Base-by-base conservation (phyloP, 1,140 invertebrate species). In the Ceratina japonica region DNA sequence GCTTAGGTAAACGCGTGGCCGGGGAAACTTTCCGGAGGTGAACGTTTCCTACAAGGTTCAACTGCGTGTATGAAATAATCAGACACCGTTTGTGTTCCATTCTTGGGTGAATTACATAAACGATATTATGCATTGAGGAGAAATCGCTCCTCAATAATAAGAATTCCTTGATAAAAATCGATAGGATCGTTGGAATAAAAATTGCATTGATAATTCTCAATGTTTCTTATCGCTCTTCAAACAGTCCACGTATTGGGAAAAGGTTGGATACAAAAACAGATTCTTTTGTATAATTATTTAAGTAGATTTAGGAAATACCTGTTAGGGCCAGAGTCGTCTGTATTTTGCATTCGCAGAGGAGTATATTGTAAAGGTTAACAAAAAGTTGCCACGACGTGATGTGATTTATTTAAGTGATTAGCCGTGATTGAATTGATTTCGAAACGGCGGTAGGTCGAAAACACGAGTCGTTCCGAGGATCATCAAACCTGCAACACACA, bases 391-490 rank as follows among this genome's bases (percentile, higher is more conserved):
- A 72, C 13, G 44, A 63, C 13, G n/a, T 24, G 31, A 72, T 52
- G n/a, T 37, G 10, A 13, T 37, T 44, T 1, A 16, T 78, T 54
- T 44, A 44, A 44, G 8, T n/a, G 15, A 52, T 71, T 22, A 79
- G 49, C n/a, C 62, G 31, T 74, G 77, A 15, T 74, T 64, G 20
- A 66, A 73, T 66, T 79, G 62, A 52, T 79, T 74, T 13, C 62
- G 77, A 74, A 79, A 79, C 20, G 77, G 77, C 18, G 77, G 77
- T 0, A 79, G 62, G 24, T 79, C 71, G 51, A 73, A 59, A 37
- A 79, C 4, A 59, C 77, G 51, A 15, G 77, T 71, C 24, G 52
- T 61, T 7, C 77, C 77, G 8, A 79, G 77, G 1, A 66, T 4
- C 16, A 79, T 37, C 16, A 79, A 59, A 24, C 61, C 77, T 79